Evolutionary conservation across 2,888 invertebrate species (phyloP).

Genomic region (Mesorhabditis sp.): DNA sequence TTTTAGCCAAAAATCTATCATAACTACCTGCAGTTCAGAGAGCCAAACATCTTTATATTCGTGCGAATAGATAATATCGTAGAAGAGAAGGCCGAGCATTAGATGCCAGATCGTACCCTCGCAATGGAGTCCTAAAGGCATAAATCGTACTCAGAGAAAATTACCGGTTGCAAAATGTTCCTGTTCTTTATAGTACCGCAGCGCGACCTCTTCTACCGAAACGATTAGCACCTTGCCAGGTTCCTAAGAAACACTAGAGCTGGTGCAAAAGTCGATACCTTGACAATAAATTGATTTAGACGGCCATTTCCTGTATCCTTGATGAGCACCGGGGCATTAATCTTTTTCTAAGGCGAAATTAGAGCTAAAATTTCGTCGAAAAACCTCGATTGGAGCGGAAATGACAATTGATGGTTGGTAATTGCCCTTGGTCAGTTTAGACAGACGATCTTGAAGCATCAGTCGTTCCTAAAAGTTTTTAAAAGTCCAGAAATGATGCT

Average conservation of each 20-base stretch:
- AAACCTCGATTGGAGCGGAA: conserved; percentile 22
- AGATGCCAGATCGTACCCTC: conserved; percentile 49
- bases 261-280: no score
- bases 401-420: conserved; percentile 11
- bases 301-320: conserved; percentile 45
- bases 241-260: conserved; percentile 3
- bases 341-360: conserved; percentile 17
- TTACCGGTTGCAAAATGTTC: conserved; percentile 32
- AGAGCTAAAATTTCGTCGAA: conserved; percentile 9
- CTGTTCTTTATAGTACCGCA: conserved; percentile 34
- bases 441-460: conserved; percentile 35
- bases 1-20: conserved; percentile 7
- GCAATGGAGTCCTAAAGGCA: conserved; percentile 28
- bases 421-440: conserved; percentile 15
- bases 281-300: conserved; percentile 38
- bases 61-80: conserved; percentile 38
- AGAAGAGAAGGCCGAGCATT: conserved; percentile 39
- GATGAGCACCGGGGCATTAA: conserved; percentile 24
- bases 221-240: conserved; percentile 24
- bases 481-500: no score
- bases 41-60: conserved; percentile 25
- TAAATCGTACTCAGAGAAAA: conserved; percentile 5
- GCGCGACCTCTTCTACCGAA: conserved; percentile 42
- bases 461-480: conserved; percentile 17
- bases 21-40: conserved; percentile 32